Evolutionary conservation across 2,113 vertebrate species (phyloP).

Genomic region (Myrmecobius fasciatus): DNA sequence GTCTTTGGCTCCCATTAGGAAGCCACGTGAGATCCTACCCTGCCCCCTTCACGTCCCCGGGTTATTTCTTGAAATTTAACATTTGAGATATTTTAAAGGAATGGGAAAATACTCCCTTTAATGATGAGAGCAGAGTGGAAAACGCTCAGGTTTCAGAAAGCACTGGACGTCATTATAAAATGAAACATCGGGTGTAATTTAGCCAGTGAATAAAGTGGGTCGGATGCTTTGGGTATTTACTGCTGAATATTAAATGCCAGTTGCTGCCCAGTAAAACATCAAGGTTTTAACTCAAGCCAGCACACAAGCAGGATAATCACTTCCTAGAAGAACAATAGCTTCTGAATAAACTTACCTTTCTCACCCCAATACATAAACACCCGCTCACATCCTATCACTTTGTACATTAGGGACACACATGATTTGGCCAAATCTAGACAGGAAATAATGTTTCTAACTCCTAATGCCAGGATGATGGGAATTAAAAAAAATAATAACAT

Average conservation of each 20-base stretch:
- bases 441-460: neutral
- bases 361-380: neutral
- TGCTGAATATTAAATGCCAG: neutral
- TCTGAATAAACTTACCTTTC: neutral
- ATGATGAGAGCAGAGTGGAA: neutral
- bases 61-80: conserved; percentile 26
- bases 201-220: neutral
- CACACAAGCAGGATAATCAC: neutral
- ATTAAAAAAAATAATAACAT: neutral
- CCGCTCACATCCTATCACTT: no score
- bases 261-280: neutral
- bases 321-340: neutral
- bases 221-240: neutral
- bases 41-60: no score
- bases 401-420: neutral
- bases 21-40: neutral
- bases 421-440: neutral
- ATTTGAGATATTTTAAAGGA: conserved; percentile 11
- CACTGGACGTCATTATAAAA: neutral
- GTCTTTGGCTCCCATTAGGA: neutral
- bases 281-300: neutral
- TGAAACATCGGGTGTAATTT: neutral
- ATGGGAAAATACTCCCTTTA: neutral
- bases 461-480: neutral
- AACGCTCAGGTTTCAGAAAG: neutral